phyloP scores from a whole-genome alignment of 2,888 invertebrate genomes.

The Gortyna flavago region DNA sequence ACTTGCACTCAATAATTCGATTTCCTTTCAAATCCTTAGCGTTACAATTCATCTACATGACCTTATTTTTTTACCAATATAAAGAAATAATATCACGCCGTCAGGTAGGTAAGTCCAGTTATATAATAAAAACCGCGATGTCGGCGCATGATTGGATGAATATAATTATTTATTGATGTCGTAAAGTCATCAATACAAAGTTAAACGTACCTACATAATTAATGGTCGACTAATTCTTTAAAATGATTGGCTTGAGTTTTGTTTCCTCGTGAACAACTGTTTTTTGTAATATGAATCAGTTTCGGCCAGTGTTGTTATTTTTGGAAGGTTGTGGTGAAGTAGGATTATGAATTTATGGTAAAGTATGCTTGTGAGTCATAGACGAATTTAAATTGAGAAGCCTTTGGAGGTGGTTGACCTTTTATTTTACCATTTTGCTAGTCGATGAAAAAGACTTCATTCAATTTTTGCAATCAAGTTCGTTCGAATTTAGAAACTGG shows the following conservation, averaged over 20 bases:
- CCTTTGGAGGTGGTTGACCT: slow-evolving; percentile 46
- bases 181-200: slow-evolving; percentile 68
- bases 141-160: slow-evolving; percentile 68
- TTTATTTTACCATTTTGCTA: background rate
- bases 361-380: slow-evolving; percentile 40
- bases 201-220: slow-evolving; percentile 69
- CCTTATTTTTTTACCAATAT: slow-evolving; percentile 58
- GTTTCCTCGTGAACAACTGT: slow-evolving; percentile 57
- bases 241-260: slow-evolving; percentile 64
- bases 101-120: slow-evolving; percentile 66
- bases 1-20: slow-evolving; percentile 8
- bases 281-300: slow-evolving; percentile 44
- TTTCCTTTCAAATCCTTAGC: slow-evolving; percentile 43
- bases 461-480: background rate
- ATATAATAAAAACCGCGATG: slow-evolving; percentile 68
- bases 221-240: slow-evolving; percentile 65
- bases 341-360: slow-evolving; percentile 47
- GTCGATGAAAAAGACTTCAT: background rate
- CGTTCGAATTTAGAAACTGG: background rate
- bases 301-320: slow-evolving; percentile 41
- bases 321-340: slow-evolving; percentile 39
- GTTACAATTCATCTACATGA: slow-evolving; percentile 42
- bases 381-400: slow-evolving; percentile 56
- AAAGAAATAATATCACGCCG: slow-evolving; percentile 62
- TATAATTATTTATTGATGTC: slow-evolving; percentile 70